Conservation (phyloP, 2,888 invertebrate species). For the Ormyrus rosae region DNA sequence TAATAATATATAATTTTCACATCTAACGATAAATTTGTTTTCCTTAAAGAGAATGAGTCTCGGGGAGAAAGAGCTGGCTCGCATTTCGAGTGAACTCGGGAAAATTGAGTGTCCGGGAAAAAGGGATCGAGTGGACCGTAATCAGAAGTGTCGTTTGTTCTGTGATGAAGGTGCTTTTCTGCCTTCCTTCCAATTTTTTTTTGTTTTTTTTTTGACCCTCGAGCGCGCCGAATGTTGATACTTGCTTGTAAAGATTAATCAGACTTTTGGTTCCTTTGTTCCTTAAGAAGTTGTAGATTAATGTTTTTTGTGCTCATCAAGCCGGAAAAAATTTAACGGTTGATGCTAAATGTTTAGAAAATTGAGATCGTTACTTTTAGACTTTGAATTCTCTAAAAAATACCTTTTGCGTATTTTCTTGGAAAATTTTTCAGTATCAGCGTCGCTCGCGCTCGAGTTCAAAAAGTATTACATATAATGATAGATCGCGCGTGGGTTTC, state of each 20-base stretch:
- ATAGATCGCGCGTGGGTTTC: conserved; percentile 27
- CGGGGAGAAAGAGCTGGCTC: conserved; percentile 50
- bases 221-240: conserved; percentile 34
- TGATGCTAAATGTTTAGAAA: conserved; percentile 26
- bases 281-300: conserved; percentile 19
- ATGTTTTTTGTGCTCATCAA: conserved; percentile 11
- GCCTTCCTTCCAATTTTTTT: background rate
- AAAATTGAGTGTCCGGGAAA: conserved; percentile 40
- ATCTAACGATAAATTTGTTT: conserved; percentile 74
- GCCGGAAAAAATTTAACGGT: background rate
- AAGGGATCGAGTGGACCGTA: conserved; percentile 41
- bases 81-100: conserved; percentile 30
- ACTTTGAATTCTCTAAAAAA: conserved; percentile 30
- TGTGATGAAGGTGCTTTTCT: conserved; percentile 7
- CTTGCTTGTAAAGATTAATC: conserved; percentile 23
- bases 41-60: conserved; percentile 54
- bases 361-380: conserved; percentile 9
- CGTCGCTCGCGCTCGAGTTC: conserved; percentile 41
- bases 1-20: conserved; percentile 73
- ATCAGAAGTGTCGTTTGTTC: conserved; percentile 32
- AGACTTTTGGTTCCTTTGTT: conserved; percentile 25
- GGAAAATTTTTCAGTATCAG: conserved; percentile 19
- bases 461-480: conserved; percentile 44
- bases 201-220: background rate
- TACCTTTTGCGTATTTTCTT: conserved; percentile 6